Conservation (phyloP, 1,140 invertebrate genomes). For the Mamestra configurata region DNA sequence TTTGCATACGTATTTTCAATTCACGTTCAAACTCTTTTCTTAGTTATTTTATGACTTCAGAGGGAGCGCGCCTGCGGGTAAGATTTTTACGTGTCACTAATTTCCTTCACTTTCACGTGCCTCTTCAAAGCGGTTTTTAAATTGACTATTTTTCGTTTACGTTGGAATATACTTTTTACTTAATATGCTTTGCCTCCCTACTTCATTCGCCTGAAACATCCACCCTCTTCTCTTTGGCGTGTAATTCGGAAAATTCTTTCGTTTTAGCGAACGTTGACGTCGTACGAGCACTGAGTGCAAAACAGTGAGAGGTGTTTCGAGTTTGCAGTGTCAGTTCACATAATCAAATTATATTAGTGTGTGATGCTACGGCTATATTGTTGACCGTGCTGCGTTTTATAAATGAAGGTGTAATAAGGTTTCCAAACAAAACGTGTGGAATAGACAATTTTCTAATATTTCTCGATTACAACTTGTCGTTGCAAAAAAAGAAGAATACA, state of each 20-base stretch:
- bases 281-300: not conserved
- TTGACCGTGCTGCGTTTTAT: too few species aligned
- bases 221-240: not conserved
- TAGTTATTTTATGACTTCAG: not conserved
- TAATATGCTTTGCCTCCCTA: not conserved
- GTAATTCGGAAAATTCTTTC: not conserved
- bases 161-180: not conserved
- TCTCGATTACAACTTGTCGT: too few species aligned
- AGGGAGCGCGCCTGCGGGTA: not conserved
- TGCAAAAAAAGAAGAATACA: too few species aligned
- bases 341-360: not conserved
- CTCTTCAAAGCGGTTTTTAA: conserved; percentile 20
- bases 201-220: not conserved
- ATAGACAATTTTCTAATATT: too few species aligned
- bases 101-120: conserved; percentile 1
- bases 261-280: not conserved
- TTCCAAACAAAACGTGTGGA: too few species aligned
- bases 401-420: too few species aligned
- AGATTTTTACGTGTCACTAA: not conserved
- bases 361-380: too few species aligned
- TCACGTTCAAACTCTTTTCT: not conserved
- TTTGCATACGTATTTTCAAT: not conserved
- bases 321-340: not conserved
- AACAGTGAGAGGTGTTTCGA: not conserved
- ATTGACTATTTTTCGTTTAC: not conserved